These are phyloP conservation scores for Fregata magnificens DNA, from an alignment of 2,113 vertebrate species.

Conservation along the genomic window DNA sequence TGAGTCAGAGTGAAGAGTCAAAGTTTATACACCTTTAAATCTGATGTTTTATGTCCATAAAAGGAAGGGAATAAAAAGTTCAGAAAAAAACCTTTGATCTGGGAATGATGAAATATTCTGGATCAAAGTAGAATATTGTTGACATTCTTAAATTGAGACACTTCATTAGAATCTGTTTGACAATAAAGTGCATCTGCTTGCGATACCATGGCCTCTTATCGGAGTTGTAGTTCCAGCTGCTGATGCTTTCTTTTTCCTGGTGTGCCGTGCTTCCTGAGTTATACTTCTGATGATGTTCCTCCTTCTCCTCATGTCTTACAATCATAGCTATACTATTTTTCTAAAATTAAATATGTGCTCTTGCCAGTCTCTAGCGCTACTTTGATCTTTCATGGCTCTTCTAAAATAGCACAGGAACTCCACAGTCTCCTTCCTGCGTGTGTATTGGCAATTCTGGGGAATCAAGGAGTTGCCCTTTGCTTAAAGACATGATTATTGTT, in stretches of 20 bases:
- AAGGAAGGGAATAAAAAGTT: neutral
- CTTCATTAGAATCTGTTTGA: constrained; percentile 54
- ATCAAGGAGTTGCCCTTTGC: neutral
- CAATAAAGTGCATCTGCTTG: constrained; percentile 37
- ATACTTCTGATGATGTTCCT: neutral
- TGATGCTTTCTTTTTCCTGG: neutral
- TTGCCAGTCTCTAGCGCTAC: neutral
- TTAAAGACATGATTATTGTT: neutral
- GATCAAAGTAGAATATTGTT: constrained; percentile 26
- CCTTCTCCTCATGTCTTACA: neutral
- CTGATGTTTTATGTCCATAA: neutral
- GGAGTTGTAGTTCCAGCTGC: neutral
- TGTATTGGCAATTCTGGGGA: neutral
- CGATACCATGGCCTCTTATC: neutral
- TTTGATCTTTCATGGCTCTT: neutral
- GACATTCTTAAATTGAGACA: constrained; percentile 16
- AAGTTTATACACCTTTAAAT: constrained; percentile 1
- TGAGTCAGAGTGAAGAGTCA: neutral
- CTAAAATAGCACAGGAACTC: neutral
- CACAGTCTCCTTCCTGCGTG: neutral
- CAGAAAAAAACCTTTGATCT: neutral
- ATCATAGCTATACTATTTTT: neutral
- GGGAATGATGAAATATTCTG: constrained; percentile 22
- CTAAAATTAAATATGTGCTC: neutral
- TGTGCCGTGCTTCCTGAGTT: neutral